Evolutionary conservation across 2,797 vertebrate genomes (phyloP).

Genomic region (Sparidentex hasta): DNA sequence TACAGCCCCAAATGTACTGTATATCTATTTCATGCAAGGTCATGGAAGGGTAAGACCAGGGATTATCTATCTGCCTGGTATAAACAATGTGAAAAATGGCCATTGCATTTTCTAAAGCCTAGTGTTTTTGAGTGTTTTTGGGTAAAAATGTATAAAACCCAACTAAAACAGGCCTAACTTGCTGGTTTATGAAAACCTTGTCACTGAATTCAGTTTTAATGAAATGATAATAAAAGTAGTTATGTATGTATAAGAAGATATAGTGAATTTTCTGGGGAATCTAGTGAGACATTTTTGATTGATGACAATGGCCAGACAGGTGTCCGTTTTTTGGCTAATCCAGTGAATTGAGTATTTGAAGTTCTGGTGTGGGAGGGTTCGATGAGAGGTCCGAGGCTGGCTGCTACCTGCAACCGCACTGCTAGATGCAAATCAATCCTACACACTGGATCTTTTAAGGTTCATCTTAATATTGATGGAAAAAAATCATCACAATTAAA

Average conservation of each 20-base stretch:
- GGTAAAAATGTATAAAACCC: background rate
- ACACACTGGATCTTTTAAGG: too few species aligned
- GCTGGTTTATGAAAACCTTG: background rate
- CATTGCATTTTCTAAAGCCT: too few species aligned
- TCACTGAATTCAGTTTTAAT: background rate
- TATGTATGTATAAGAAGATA: background rate
- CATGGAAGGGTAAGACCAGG: background rate
- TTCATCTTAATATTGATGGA: too few species aligned
- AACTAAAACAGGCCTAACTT: too few species aligned
- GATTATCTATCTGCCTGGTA: background rate
- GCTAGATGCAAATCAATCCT: too few species aligned
- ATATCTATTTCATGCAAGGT: background rate
- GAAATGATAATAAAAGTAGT: background rate
- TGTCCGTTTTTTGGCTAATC: background rate
- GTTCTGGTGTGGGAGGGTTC: too few species aligned
- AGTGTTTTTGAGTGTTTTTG: background rate
- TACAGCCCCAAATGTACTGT: too few species aligned
- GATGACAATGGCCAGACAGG: background rate
- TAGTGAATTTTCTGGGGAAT: background rate
- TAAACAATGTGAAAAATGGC: background rate
- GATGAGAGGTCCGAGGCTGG: too few species aligned
- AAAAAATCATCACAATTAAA: background rate
- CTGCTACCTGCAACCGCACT: too few species aligned
- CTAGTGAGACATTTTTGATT: background rate
- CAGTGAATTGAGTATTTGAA: background rate